Conservation (phyloP, 2,888 invertebrate species). For the Melanostoma scalare region DNA sequence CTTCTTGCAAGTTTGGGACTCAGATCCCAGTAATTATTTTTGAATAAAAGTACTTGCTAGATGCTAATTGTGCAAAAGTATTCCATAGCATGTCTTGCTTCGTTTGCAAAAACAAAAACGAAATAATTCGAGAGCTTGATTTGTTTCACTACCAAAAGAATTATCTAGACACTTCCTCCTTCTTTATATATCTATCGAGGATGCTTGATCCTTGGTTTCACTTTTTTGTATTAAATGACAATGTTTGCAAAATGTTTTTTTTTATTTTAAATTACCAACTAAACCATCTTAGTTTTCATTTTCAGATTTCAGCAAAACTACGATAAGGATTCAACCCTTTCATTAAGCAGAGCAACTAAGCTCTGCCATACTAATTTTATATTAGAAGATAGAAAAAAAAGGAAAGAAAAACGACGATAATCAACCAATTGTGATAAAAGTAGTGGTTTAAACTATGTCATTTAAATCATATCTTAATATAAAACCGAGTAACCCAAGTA, state of each 20-base stretch:
- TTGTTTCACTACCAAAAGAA: too few species aligned
- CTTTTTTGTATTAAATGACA: too few species aligned
- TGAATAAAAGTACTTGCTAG: too few species aligned
- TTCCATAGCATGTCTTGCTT: too few species aligned
- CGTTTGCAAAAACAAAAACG: too few species aligned
- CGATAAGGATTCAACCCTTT: conserved; percentile 41
- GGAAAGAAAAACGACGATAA: conserved; percentile 36
- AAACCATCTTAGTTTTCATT: not conserved
- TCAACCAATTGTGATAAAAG: conserved; percentile 70
- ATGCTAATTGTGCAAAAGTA: too few species aligned
- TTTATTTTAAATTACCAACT: not conserved
- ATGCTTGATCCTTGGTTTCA: too few species aligned
- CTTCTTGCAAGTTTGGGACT: too few species aligned
- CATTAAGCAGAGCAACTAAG: conserved; percentile 26
- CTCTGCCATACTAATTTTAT: conserved; percentile 47
- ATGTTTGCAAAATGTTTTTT: not conserved
- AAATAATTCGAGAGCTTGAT: too few species aligned
- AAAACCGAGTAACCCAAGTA: conserved; percentile 70
- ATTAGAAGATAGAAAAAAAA: conserved; percentile 34
- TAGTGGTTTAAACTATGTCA: conserved; percentile 62
- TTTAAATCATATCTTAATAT: conserved; percentile 41
- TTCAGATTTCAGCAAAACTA: conserved; percentile 53
- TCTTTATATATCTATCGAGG: too few species aligned
- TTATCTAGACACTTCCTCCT: too few species aligned
- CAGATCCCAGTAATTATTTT: too few species aligned